phyloP scores from a whole-genome alignment of 2,113 vertebrate species.

The Piliocolobus tephrosceles region DNA sequence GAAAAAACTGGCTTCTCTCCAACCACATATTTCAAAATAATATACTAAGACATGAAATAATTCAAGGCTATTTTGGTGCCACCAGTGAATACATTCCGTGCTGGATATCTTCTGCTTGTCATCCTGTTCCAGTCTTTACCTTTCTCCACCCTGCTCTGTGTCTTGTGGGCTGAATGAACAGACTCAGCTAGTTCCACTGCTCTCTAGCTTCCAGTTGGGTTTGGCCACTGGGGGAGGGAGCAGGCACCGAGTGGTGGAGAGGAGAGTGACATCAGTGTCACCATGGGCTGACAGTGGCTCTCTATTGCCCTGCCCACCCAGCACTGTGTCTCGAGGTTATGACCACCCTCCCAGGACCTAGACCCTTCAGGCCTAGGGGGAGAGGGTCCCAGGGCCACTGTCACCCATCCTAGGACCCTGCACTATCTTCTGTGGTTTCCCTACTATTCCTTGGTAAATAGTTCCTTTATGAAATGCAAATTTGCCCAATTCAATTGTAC shows the following conservation, averaged over 20 bases:
- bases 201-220: not conserved
- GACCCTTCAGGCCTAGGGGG: too few species aligned
- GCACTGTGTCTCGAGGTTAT: not conserved
- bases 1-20: not conserved
- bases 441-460: not conserved
- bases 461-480: not conserved
- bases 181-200: not conserved
- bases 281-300: not conserved
- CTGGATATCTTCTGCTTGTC: not conserved
- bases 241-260: not conserved
- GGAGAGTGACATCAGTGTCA: fast-evolving
- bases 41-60: not conserved
- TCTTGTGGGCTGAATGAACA: not conserved
- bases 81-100: fast-evolving
- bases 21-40: not conserved
- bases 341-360: not conserved
- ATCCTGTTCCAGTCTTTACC: fast-evolving
- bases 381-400: not conserved
- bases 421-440: not conserved
- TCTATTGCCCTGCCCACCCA: not conserved
- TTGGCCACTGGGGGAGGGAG: not conserved
- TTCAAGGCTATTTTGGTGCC: not conserved
- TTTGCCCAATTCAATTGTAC: not conserved
- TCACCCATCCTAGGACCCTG: not conserved
- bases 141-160: not conserved